Evolutionary conservation across 2,888 invertebrate species (phyloP), one percentile per base, ranked within the genome.

Genomic region (Rhagonycha fulva): DNA sequence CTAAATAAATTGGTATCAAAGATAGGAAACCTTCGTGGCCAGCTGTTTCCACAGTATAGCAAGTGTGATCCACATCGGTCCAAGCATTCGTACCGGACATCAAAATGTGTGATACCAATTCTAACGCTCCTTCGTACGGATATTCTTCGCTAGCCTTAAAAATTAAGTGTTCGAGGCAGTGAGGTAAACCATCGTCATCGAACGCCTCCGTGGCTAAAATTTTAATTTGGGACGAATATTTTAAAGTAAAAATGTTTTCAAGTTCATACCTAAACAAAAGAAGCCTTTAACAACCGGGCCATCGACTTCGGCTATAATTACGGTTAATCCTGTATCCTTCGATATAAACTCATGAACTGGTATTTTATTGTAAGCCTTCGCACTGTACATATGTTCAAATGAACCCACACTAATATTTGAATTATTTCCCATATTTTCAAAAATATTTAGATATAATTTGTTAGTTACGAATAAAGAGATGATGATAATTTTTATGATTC

Each of bases 51-150:
- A 97, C 93, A 0, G 96, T 96, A 86, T 97, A 98, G 83, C 94
- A 95, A 0, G 97, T 98, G 85, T 96, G 95, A 87, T 98, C 97
- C 0, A 90, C 91, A 84, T 93, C 93, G 0, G 97, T 98, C 94
- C 94, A 94, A 0, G 97, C 97, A 89, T 98, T 97, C 3, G 97
- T 97, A 1, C 97, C 97, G 62, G 95, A 95, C 1, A 97, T 96
- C 84, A 96, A 90, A 84, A 96, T 91, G 87, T 97, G 97, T 7
- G 97, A 97, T 81, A 97, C 88, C 71, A 97, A 89, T 88, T 98
- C 97, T 78, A 98, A 88, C 68, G 96, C 93, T 4, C 97, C 97
- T 87, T 96, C 97, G 86, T 93, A 97, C 0, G 97, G 97, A 86
- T 96, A 97, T 12, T 94, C 91, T 85, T 97, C 93, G 79, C 96